Conservation (phyloP, 2,888 invertebrate genomes). For the Diarsia mendica region DNA sequence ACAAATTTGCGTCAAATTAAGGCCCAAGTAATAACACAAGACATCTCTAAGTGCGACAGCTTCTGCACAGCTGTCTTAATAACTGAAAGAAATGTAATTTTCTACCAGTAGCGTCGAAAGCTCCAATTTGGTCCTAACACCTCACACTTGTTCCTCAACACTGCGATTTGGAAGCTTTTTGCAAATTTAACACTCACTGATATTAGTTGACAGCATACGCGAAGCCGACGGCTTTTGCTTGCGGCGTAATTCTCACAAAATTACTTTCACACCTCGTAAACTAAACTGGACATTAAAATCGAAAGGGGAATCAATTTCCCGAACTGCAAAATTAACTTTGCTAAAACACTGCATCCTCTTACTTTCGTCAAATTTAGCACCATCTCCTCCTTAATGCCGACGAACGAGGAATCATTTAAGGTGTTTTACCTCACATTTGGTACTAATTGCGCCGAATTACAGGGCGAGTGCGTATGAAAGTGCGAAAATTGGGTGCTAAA, state of each 20-base stretch:
- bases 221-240: conserved; percentile 52
- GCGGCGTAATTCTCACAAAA: conserved; percentile 29
- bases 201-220: conserved; percentile 56
- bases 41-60: conserved; percentile 21
- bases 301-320: not conserved
- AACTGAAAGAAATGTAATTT: conserved; percentile 50
- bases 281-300: not conserved
- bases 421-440: conserved; percentile 67
- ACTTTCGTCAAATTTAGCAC: conserved; percentile 60
- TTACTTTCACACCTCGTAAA: conserved; percentile 35
- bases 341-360: conserved; percentile 37
- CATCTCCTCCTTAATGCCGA: conserved; percentile 51
- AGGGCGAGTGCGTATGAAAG: conserved; percentile 76
- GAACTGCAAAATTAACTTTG: conserved; percentile 54
- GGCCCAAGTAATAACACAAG: conserved; percentile 40
- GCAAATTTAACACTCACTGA: conserved; percentile 62
- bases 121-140: conserved; percentile 56
- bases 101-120: conserved; percentile 34
- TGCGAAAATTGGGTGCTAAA: conserved; percentile 87
- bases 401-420: conserved; percentile 65
- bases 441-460: conserved; percentile 82
- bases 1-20: conserved; percentile 59
- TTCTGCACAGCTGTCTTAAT: conserved; percentile 59
- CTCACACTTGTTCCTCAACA: conserved; percentile 47
- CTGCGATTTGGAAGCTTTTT: conserved; percentile 56